phyloP scores from a whole-genome alignment of 2,888 invertebrate genomes.

The Chymomyza amoena region DNA sequence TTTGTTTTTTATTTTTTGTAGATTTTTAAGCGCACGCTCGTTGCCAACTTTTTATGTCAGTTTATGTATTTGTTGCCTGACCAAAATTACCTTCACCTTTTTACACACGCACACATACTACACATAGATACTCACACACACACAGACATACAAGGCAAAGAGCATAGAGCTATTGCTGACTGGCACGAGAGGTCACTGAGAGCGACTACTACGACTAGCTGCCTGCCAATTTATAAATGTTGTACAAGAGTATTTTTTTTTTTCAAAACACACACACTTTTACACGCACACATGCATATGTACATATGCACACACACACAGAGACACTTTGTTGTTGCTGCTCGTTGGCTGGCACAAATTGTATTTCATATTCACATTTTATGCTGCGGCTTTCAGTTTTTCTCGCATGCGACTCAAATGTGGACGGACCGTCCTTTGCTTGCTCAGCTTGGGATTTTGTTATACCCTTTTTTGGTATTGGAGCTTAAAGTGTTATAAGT shows the following conservation, averaged over 20 bases:
- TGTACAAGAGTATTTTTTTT: constrained; percentile 17
- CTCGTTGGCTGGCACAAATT: background rate
- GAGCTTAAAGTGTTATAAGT: background rate
- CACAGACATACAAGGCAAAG: background rate
- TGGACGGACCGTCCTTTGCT: background rate
- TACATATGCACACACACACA: background rate
- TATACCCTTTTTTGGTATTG: background rate
- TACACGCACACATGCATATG: background rate
- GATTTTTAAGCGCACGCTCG: constrained; percentile 40
- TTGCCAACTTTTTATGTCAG: constrained; percentile 58
- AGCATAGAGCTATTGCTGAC: constrained; percentile 28
- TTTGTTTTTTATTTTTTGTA: constrained; percentile 12
- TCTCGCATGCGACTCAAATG: constrained; percentile 47
- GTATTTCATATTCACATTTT: constrained; percentile 5
- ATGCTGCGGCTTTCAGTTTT: constrained; percentile 25
- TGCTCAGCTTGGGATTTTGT: background rate
- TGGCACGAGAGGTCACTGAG: constrained; percentile 59
- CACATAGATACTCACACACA: constrained; percentile 5
- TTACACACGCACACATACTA: constrained; percentile 25
- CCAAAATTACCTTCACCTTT: constrained; percentile 67
- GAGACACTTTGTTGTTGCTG: background rate
- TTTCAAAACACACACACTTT: background rate
- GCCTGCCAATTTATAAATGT: constrained; percentile 64
- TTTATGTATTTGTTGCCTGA: constrained; percentile 65
- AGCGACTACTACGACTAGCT: constrained; percentile 6